Conservation (phyloP, 2,888 invertebrate species). For the Acrobasis suavella region DNA sequence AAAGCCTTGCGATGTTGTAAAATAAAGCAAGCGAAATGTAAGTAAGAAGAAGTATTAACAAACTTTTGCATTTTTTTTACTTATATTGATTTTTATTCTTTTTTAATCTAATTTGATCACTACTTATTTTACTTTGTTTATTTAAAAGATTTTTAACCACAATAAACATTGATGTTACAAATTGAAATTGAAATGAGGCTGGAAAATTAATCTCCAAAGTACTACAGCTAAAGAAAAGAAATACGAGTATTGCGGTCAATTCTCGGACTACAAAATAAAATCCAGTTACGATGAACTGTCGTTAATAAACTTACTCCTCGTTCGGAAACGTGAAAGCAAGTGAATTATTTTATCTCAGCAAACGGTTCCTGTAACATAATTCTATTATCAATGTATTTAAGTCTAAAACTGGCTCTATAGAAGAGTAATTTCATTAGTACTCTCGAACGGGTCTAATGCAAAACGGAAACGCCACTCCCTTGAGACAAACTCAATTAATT, state of each 20-base stretch:
- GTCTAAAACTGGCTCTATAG: slow-evolving; percentile 48
- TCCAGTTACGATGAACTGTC: not conserved
- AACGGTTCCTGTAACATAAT: slow-evolving; percentile 25
- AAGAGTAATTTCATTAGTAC: slow-evolving; percentile 72
- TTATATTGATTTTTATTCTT: no score
- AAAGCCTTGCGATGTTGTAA: no score
- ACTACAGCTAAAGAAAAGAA: not conserved
- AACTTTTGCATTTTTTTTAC: no score
- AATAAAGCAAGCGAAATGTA: no score
- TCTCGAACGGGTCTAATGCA: slow-evolving; percentile 69
- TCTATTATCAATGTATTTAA: slow-evolving; percentile 28
- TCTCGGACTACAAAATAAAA: not conserved
- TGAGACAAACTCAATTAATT: slow-evolving; percentile 79
- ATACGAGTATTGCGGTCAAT: not conserved
- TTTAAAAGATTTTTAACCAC: no score
- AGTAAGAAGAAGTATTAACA: no score
- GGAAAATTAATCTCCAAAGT: not conserved
- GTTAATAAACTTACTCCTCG: slow-evolving; percentile 1
- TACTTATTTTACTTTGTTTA: no score
- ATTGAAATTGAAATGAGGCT: no score
- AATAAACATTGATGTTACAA: no score
- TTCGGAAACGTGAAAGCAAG: slow-evolving; percentile 1
- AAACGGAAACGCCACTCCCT: slow-evolving; percentile 72
- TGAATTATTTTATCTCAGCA: slow-evolving; percentile 26
- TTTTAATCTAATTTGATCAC: no score